A percentile compares a stretch with the other conserved stretches of the same genome.
Evolutionary conservation across 2,797 vertebrate species (phyloP).

Genomic region (Pangasius mekongensis): DNA sequence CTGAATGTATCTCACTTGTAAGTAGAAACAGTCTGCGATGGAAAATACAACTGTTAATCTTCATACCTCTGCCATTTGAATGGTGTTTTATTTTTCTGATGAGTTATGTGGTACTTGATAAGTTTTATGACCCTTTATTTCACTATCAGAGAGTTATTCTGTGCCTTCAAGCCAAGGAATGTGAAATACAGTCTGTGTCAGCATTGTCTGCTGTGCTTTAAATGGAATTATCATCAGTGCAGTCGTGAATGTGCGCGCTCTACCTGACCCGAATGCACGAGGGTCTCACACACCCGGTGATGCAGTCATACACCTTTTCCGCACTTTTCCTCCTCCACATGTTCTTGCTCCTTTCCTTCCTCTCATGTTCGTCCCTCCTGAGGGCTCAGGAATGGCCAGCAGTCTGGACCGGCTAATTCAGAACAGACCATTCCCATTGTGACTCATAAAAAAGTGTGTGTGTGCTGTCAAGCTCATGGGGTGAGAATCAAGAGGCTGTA

Average conservation of each 20-base stretch:
- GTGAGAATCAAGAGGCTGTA: slow-evolving; percentile 35
- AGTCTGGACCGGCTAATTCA: slow-evolving; percentile 20
- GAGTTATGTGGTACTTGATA: neutral
- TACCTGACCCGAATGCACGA: neutral
- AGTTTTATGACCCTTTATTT: neutral
- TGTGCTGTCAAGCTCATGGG: slow-evolving; percentile 20
- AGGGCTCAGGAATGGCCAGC: slow-evolving; percentile 47
- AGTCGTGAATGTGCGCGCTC: neutral
- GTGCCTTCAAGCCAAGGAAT: neutral
- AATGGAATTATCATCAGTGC: slow-evolving; percentile 32
- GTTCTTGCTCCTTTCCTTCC: neutral
- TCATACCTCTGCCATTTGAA: neutral
- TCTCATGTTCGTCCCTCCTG: slow-evolving; percentile 26
- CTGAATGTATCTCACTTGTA: neutral
- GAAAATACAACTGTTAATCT: neutral
- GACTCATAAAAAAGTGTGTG: slow-evolving; percentile 53
- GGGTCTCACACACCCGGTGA: slow-evolving; percentile 21
- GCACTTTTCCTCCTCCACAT: slow-evolving; percentile 15
- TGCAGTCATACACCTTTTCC: neutral
- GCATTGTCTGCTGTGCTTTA: neutral
- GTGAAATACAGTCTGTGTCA: slow-evolving; percentile 14
- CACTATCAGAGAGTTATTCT: neutral
- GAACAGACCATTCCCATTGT: slow-evolving; percentile 29
- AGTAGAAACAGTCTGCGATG: neutral
- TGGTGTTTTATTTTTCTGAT: neutral